These are phyloP conservation scores for Brachypodius melanocephalos DNA, from an alignment of 2,113 vertebrate genomes.

Conservation along the genomic window DNA sequence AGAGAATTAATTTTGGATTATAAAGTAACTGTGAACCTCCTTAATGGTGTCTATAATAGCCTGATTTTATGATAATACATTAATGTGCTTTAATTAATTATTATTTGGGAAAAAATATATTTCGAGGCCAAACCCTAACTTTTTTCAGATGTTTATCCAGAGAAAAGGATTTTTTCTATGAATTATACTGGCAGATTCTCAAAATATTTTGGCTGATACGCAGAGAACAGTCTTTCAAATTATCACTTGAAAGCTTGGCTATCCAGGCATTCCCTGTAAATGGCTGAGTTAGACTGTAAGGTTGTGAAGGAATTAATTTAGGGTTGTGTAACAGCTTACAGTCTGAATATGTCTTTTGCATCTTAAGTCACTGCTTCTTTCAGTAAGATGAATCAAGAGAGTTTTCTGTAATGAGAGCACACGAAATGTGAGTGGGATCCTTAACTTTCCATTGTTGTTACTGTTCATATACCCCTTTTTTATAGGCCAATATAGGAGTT, in stretches of 20 bases:
- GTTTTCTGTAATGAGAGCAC: background rate
- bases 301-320: background rate
- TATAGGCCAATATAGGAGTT: background rate
- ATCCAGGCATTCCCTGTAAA: slow-evolving; percentile 5
- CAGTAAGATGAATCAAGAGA: background rate
- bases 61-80: background rate
- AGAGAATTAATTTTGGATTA: background rate
- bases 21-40: background rate
- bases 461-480: background rate
- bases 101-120: background rate
- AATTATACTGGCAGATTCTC: background rate
- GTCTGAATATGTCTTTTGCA: background rate
- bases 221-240: background rate
- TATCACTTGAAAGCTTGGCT: background rate
- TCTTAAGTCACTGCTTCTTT: background rate
- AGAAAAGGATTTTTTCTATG: background rate
- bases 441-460: background rate
- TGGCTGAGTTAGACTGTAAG: background rate
- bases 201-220: slow-evolving; percentile 13
- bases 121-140: background rate
- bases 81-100: background rate
- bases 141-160: background rate
- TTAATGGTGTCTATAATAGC: background rate
- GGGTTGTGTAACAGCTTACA: background rate
- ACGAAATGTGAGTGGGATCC: background rate